Base-by-base conservation (phyloP, 2,113 vertebrate species). In the Tragelaphus scriptus region DNA sequence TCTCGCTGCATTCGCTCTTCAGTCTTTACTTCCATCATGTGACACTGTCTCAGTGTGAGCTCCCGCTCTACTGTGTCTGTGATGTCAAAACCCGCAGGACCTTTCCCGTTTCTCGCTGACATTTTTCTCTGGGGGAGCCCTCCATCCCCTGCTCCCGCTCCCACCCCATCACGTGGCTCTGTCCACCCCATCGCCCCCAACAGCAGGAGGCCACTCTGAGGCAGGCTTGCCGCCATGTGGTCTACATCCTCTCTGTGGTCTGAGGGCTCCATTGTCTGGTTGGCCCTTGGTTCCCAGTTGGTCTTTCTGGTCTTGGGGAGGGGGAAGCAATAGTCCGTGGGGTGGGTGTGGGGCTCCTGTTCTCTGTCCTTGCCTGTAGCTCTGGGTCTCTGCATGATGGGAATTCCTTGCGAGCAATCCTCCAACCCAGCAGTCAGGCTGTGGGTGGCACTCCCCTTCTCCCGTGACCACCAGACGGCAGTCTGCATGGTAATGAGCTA, bases 401-500 rank as follows among this genome's bases (percentile, higher is more conserved):
- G 82, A 21, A 44, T 36, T 77, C 44, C 75, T 79, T 23, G 4
- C 1, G 3, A 79, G 88, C 3, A 10, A 11, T 65, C 1, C 2
- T 7, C 98, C 91, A 88, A 95, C 59, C 89, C n/a, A 88, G 65
- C 71, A 68, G 44, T 7, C 97, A 95, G n/a, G 63, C 85, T 75
- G 44, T 85, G 77, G 30, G 92, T 65, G 40, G 94, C 55, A 21
- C 36, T 12, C 58, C 40, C 65, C 28, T 13, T 14, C 90, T 44
- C 71, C 97, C 88, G 82, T 90, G 97, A 96, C 92, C 88, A 81
- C 92, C 79, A 23, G 88, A 88, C 81, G 65, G 87, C 0, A 4
- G 49, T 92, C 92, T 96, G 96, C 98, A 98, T 98, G 79, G 80
- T 98, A 99, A 99, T 97, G 93, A 98, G 97, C 90, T 98, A 87